Evolutionary conservation across 2,888 invertebrate genomes (phyloP).

Genomic region (Synanthedon vespiformis): DNA sequence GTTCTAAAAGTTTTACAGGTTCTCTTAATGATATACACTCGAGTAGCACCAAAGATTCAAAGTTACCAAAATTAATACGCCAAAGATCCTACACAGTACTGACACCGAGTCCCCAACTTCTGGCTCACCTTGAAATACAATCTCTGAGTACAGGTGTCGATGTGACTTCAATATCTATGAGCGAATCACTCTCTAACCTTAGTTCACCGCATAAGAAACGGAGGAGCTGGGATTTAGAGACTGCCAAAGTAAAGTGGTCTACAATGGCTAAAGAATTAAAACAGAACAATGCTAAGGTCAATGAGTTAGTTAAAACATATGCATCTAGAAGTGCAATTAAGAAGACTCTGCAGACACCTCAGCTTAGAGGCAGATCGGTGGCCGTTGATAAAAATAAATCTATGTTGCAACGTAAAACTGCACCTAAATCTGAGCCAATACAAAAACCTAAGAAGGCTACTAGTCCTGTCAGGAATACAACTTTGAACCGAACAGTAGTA

Average conservation of each 20-base stretch:
- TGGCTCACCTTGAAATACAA: conserved; percentile 73
- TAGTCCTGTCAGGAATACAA: conserved; percentile 24
- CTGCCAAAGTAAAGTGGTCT: conserved; percentile 64
- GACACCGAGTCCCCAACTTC: conserved; percentile 79
- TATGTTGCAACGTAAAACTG: conserved; percentile 16
- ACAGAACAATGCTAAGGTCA: conserved; percentile 12
- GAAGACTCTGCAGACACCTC: conserved; percentile 8
- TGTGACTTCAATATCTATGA: conserved; percentile 62
- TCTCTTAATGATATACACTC: conserved; percentile 56
- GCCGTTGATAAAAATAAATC: conserved; percentile 20
- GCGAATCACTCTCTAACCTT: conserved; percentile 52
- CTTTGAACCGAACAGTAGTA: conserved; percentile 14
- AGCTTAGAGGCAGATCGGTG: conserved; percentile 19
- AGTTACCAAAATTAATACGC: conserved; percentile 64
- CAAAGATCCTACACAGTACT: conserved; percentile 85
- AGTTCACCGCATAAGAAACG: conserved; percentile 41
- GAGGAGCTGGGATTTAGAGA: conserved; percentile 57
- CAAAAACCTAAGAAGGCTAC: conserved; percentile 18
- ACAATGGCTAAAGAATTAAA: conserved; percentile 58
- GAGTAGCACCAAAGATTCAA: conserved; percentile 31
- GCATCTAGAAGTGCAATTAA: neutral
- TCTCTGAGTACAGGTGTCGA: conserved; percentile 56
- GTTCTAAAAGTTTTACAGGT: conserved; percentile 53
- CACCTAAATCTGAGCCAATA: conserved; percentile 30
- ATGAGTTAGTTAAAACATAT: conserved; percentile 10